Evolutionary conservation across 2,113 vertebrate genomes (phyloP), one percentile per base, ranked within the genome.

Genomic region (Syngnathoides biaculeatus): DNA sequence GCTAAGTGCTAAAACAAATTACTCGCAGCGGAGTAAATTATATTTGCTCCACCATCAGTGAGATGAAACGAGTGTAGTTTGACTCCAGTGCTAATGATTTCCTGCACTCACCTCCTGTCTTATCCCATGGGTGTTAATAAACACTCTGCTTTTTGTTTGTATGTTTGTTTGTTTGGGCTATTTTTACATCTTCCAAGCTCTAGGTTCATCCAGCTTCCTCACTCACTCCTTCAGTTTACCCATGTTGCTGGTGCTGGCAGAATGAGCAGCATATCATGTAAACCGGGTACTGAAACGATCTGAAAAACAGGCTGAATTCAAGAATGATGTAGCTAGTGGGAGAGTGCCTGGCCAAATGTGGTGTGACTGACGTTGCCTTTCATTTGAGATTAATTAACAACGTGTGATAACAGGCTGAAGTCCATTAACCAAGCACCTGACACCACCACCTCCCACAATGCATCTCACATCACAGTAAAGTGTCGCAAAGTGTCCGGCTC

Each of bases 1-100:
- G 88, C 90, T 91, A 89, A 91, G 88, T 87, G 88, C 85, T 92
- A 88, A 90, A 90, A 89, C 85, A 89, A 92, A 92, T 92, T 87
- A 92, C 88, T 91, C 53, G 74, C 86, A 78, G 89, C 74, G 63
- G 47, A 77, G 88, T 90, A 91, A 91, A 91, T 90, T 89, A 87
- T 88, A 91, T 91, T 91, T 89, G 88, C 88, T 90, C 86, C 82
- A 90, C 86, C 86, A 88, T 91, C 86, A 88, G 88, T 60, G 65
- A 91, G 89, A 92, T 93, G 88, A 91, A 91, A 91, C 85, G 72
- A 81, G 78, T 67, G 79, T 83, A 88, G 87, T 85, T 88, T 85
- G 80, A 86, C 82, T 89, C 84, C 86, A 80, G 79, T 20, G 74
- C 89, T 92, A 91, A 92, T 92, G 89, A 92, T 90, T 90, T 89